These are phyloP conservation scores for Eupithecia pulchellata DNA, from an alignment of 2,888 invertebrate genomes.

Conservation along the genomic window DNA sequence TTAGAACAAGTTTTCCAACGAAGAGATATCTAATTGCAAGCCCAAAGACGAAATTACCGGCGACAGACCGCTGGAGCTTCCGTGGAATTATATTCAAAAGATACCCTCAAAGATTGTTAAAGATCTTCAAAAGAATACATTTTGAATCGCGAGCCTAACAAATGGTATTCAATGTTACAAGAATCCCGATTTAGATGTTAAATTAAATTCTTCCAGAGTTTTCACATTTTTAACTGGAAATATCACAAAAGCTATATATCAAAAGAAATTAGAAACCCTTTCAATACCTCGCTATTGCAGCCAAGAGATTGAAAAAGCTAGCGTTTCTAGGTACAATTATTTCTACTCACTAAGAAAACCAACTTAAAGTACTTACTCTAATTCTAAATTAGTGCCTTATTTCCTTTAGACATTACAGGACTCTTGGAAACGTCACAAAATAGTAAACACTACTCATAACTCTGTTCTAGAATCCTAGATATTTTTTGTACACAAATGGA, in stretches of 20 bases:
- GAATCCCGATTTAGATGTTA: constrained; percentile 7
- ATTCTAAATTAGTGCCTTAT: too few species aligned
- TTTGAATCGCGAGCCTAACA: constrained; percentile 28
- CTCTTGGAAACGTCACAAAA: too few species aligned
- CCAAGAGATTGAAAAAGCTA: not conserved
- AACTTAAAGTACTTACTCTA: too few species aligned
- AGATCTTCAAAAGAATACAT: constrained; percentile 14
- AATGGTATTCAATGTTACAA: constrained; percentile 12
- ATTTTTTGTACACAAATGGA: not conserved
- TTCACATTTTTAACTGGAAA: constrained; percentile 33
- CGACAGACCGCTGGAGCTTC: not conserved
- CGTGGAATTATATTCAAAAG: not conserved
- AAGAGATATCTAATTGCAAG: constrained; percentile 1
- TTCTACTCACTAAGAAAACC: not conserved
- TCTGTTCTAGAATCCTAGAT: not conserved
- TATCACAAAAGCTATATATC: constrained; percentile 10
- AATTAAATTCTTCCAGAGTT: constrained; percentile 17
- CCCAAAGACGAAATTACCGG: constrained; percentile 9
- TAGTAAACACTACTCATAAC: too few species aligned
- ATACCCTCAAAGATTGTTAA: constrained; percentile 11
- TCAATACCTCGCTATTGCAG: not conserved
- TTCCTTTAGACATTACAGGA: too few species aligned
- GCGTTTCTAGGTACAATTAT: not conserved
- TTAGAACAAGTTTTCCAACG: not conserved
- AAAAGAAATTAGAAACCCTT: constrained; percentile 31